Base-by-base conservation (phyloP, 2,113 vertebrate genomes). In the Muntiacus reevesi region DNA sequence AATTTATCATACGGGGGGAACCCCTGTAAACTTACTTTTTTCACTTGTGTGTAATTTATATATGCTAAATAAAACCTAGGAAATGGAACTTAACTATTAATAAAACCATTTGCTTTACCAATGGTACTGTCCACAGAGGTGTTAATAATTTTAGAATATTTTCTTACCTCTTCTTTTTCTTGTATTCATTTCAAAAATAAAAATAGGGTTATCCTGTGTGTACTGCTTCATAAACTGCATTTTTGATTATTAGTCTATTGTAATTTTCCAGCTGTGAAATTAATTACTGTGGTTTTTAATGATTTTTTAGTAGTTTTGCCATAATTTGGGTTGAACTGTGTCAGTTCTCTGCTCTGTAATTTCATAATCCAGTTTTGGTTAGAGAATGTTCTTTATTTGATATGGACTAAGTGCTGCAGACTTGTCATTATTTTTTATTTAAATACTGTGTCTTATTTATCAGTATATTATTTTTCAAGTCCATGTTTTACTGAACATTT, bases 311-410 rank as follows among this genome's bases (percentile, higher is more conserved):
- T 86, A 62, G 92, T 62, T 86, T 67, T 78, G 60, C 87, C 23
- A 45, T 81, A 74, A 84, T 54, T 92, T 94, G 79, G 50, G 25
- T 30, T 94, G 27, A 85, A 62, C 64, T 25, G 3, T 87, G 47
- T 91, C 93, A 74, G 33, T 40, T 89, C 59, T 94, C 89, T 52
- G 40, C n/a, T 78, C 25, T 92, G 23, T 88, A 86, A 94, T 95
- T 92, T 95, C 25, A 81, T 92, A 95, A 82, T 87, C 33, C 14
- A 30, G 55, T 92, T 95, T 96, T 91, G 71, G 40, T 79, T 87
- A 83, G 55, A 50, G 57, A 59, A 40, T 52, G 45, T 87, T 95
- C 55, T 71, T 43, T 81, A n/a, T 86, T 90, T 91, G 17, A 45
- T 33, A 47, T 79, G 27, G 55, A 93, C 28, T n/a, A 50, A 92